A percentile compares a stretch with the other conserved stretches of the same genome.
Conservation (phyloP, 2,113 vertebrate species). For the Boleophthalmus pectinirostris region DNA sequence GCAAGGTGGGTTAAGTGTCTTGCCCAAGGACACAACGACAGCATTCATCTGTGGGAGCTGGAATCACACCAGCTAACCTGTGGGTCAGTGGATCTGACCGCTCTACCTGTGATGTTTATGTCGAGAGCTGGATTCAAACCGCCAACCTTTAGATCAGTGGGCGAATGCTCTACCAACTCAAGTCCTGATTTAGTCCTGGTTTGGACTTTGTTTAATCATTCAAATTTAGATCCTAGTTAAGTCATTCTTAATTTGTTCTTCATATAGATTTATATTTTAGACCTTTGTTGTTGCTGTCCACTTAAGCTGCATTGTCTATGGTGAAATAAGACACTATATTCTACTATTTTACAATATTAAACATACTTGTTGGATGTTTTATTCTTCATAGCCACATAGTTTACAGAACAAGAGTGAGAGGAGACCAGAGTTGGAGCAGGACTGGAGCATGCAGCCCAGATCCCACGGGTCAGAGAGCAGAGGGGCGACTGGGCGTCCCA, state of each 20-base stretch:
- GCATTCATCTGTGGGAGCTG: too few relatives aligned
- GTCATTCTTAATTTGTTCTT: not conserved
- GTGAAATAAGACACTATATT: not conserved
- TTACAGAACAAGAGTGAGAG: not conserved
- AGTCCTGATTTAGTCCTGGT: slow-evolving; percentile 12
- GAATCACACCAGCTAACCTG: too few relatives aligned
- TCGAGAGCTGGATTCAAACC: too few relatives aligned
- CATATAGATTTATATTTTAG: not conserved
- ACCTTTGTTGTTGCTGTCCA: not conserved
- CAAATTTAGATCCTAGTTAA: too few relatives aligned
- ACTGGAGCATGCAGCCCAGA: slow-evolving; percentile 37
- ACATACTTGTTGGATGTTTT: not conserved
- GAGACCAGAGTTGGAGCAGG: slow-evolving; percentile 40
- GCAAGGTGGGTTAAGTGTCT: too few relatives aligned
- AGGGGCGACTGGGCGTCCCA: slow-evolving; percentile 41
- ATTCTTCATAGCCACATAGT: not conserved
- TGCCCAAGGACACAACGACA: too few relatives aligned
- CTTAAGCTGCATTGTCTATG: not conserved
- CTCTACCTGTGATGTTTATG: too few relatives aligned
- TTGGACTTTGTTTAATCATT: not conserved
- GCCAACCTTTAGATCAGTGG: too few relatives aligned
- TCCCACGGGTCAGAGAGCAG: slow-evolving; percentile 57
- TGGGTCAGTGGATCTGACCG: too few relatives aligned
- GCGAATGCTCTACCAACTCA: too few relatives aligned
- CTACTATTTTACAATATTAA: not conserved